Base-by-base conservation (phyloP, 2,797 vertebrate genomes). In the Mormyrus hasselquistii region DNA sequence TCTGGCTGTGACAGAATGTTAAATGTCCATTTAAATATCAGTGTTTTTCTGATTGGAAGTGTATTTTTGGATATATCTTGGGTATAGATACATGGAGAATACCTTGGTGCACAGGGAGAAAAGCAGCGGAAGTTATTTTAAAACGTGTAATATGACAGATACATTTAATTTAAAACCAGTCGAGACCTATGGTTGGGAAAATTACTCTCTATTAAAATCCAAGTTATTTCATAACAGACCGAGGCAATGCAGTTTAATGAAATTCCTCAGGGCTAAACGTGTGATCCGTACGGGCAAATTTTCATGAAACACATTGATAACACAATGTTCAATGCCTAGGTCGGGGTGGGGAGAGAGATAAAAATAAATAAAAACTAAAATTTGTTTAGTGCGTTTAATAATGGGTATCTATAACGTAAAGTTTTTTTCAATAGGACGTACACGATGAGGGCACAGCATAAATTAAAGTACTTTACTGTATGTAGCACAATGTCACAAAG, bases 151-250 rank as follows among this genome's bases (percentile, higher is more conserved):
- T 89, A 91, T 87, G 86, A 59, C 89, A 89, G 86, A 87, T 76
- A 91, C 41, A 91, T 92, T 90, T 65, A 49, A 92, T 91, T 90
- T 88, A 88, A 87, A 90, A 82, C 59, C 90, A 90, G 88, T 59
- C 52, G 29, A 90, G 85, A 65, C 83, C 29, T 69, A 90, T 34
- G 87, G 87, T 88, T 76, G 19, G 86, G 85, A 34, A 90, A 47
- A 57, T 87, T 59, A 34, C 89, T 55, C 90, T 91, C 87, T 86
- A 88, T 91, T 88, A 87, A 90, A 90, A 89, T 38, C 38, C 59
- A 90, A 87, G 62, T 90, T 55, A 91, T 91, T 92, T 88, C 47
- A 90, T 90, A 90, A 89, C 83, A 87, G 86, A 53, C 87, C 59
- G 12, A 83, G 90, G 89, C 79, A 76, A 90, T 86, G 84, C 62